Conservation (phyloP, 2,113 vertebrate species). For the Bos taurus region DNA sequence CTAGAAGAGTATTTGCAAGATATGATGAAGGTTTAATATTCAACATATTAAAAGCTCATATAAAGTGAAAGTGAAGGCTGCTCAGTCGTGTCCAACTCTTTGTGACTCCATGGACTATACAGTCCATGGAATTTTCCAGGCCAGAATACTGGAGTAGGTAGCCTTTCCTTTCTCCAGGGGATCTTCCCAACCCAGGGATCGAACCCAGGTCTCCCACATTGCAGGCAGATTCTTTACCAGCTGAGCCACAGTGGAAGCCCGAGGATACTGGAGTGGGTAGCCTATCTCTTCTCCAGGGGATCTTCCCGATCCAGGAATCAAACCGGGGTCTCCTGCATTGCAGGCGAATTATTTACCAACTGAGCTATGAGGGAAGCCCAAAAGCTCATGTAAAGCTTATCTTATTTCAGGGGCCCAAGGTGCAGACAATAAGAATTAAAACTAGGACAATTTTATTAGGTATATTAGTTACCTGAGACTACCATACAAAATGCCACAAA, state of each 20-base stretch:
- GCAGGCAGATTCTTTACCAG: neutral
- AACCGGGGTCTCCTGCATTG: neutral
- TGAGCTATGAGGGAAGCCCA: neutral
- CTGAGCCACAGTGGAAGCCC: neutral
- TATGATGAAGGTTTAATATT: neutral
- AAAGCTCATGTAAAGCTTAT: neutral
- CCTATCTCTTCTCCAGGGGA: neutral
- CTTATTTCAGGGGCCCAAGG: neutral
- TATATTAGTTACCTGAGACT: neutral
- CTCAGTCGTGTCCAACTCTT: neutral
- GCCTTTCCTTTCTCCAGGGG: neutral
- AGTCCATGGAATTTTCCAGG: neutral
- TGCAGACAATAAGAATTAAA: neutral
- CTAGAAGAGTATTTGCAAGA: neutral
- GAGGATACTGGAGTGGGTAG: neutral
- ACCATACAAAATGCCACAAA: neutral
- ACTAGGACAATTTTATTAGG: neutral
- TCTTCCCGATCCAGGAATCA: neutral
- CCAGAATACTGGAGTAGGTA: neutral
- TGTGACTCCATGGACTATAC: neutral
- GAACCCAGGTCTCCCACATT: neutral
- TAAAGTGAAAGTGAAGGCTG: neutral
- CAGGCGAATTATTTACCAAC: neutral
- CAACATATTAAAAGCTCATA: neutral
- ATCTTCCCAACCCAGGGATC: neutral